Evolutionary conservation across 2,113 vertebrate genomes (phyloP).

Genomic region (Meriones unguiculatus): DNA sequence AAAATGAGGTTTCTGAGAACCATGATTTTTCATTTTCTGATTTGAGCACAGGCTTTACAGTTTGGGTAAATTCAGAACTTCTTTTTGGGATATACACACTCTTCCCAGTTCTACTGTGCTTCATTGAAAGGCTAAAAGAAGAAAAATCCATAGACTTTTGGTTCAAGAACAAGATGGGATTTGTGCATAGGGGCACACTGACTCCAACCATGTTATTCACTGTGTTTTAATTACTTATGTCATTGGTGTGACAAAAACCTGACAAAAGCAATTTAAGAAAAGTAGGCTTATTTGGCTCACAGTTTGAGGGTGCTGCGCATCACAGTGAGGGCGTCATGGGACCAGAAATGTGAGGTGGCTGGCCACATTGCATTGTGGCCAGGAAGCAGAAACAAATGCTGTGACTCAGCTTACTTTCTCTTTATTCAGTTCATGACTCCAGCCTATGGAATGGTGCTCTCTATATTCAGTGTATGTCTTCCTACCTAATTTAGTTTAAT

Average conservation of each 20-base stretch:
- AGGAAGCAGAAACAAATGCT: background rate
- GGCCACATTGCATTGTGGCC: background rate
- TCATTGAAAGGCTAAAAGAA: background rate
- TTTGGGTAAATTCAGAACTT: background rate
- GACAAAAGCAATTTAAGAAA: background rate
- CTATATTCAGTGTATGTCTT: background rate
- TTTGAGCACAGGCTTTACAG: background rate
- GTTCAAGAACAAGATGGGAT: background rate
- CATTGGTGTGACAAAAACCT: too few relatives aligned
- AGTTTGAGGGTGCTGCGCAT: background rate
- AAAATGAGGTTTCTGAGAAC: background rate
- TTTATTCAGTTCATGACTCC: too few relatives aligned
- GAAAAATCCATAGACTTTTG: background rate
- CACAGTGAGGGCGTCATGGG: rapidly evolving
- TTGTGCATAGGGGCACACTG: too few relatives aligned
- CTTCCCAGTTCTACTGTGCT: rapidly evolving
- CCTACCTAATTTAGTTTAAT: background rate
- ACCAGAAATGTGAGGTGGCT: too few relatives aligned
- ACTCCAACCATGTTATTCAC: background rate
- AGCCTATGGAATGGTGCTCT: background rate
- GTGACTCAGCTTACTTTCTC: background rate
- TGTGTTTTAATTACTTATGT: background rate
- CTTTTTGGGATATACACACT: background rate
- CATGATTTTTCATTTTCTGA: background rate
- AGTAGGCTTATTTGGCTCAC: background rate